These are phyloP conservation scores for Asarcornis scutulata DNA, from an alignment of 2,113 vertebrate genomes.

Conservation along the genomic window DNA sequence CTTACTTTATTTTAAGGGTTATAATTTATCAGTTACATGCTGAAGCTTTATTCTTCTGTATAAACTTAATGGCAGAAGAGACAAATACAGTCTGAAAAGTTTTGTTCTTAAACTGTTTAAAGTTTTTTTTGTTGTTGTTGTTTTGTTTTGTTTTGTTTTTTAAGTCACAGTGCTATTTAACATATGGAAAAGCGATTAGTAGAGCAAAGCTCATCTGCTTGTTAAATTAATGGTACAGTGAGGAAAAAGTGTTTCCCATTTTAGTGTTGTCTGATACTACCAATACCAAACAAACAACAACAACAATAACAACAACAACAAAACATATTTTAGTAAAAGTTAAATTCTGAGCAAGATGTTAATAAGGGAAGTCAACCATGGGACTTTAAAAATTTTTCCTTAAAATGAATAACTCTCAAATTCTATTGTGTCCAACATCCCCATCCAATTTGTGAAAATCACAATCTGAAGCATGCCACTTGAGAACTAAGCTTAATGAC, in stretches of 20 bases:
- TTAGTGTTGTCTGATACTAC: background rate
- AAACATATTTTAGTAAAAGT: background rate
- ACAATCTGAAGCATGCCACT: background rate
- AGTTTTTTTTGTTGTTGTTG: too few relatives aligned
- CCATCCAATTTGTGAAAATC: background rate
- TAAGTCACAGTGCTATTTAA: background rate
- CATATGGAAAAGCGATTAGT: background rate
- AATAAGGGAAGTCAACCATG: background rate
- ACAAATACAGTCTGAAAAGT: background rate
- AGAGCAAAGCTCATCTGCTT: background rate
- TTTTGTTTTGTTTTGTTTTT: background rate
- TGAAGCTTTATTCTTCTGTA: background rate
- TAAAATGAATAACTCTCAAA: background rate
- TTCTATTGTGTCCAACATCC: background rate
- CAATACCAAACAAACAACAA: background rate
- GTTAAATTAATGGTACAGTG: background rate
- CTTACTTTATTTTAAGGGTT: background rate
- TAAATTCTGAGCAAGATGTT: background rate
- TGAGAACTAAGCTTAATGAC: background rate
- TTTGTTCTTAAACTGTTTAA: background rate
- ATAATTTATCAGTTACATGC: background rate
- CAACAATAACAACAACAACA: too few relatives aligned
- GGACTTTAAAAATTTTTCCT: background rate
- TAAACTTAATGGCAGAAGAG: background rate
- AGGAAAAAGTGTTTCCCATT: background rate